phyloP scores from a whole-genome alignment of 2,888 invertebrate species.

The Lumbricus terrestris region DNA sequence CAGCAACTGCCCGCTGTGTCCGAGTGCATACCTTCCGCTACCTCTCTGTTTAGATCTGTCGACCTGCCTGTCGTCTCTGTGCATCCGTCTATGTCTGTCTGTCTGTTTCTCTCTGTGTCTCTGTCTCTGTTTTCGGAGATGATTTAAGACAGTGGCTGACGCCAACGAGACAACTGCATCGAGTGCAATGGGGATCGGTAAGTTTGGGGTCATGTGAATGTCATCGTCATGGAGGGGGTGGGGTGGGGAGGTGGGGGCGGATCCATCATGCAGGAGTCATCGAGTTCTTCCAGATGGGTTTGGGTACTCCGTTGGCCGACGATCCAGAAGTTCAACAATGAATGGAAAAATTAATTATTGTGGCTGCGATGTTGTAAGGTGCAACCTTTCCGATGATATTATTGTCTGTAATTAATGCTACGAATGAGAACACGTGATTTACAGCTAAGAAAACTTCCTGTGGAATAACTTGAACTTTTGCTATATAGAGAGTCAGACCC shows the following conservation, averaged over 20 bases:
- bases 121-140: neutral
- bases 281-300: neutral
- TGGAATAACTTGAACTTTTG: neutral
- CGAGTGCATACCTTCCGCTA: too few species aligned
- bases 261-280: neutral
- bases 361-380: neutral
- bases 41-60: neutral
- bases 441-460: neutral
- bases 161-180: neutral
- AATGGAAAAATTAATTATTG: neutral
- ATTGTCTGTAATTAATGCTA: neutral
- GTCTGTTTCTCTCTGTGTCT: neutral
- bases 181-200: neutral
- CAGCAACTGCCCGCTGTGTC: neutral
- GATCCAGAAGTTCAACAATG: neutral
- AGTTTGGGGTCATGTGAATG: neutral
- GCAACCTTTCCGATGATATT: neutral
- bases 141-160: neutral
- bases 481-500: too few species aligned
- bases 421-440: neutral
- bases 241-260: too few species aligned
- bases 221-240: neutral
- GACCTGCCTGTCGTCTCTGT: neutral
- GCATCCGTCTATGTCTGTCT: neutral
- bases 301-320: too few species aligned